Evolutionary conservation across 2,113 vertebrate genomes (phyloP).

Genomic region (Melanerpes formicivorus): DNA sequence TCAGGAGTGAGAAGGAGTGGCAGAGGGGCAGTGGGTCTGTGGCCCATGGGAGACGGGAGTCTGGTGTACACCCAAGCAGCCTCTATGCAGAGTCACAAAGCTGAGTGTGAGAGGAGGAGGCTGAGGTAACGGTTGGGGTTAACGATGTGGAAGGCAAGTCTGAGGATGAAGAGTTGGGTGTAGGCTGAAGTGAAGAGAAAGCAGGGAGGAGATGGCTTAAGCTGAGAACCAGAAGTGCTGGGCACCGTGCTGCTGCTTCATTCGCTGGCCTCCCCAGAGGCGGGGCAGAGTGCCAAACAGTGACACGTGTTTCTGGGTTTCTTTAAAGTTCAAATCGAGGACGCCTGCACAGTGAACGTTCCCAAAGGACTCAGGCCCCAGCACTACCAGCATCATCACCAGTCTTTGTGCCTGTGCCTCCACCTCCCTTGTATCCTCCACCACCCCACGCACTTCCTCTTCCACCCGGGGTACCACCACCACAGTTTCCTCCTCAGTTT

Average conservation of each 20-base stretch:
- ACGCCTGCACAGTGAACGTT: slow-evolving; percentile 81
- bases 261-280: slow-evolving; percentile 9
- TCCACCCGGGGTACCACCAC: slow-evolving; percentile 83
- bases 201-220: neutral
- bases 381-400: slow-evolving; percentile 78
- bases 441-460: slow-evolving; percentile 86
- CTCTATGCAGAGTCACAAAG: neutral
- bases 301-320: slow-evolving; percentile 73
- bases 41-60: neutral
- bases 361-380: slow-evolving; percentile 81
- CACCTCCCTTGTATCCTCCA: slow-evolving; percentile 83
- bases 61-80: neutral
- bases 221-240: neutral
- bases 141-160: neutral
- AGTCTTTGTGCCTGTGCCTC: slow-evolving; percentile 83
- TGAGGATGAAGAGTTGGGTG: neutral
- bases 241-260: neutral
- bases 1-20: neutral
- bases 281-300: slow-evolving; percentile 42
- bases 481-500: slow-evolving; percentile 84
- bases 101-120: neutral
- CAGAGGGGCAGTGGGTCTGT: neutral
- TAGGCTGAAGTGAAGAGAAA: neutral
- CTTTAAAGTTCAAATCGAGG: slow-evolving; percentile 80
- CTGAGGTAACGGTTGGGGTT: neutral